phyloP scores from a whole-genome alignment of 2,797 vertebrate species.

The Ctenopoma kingsleyae region DNA sequence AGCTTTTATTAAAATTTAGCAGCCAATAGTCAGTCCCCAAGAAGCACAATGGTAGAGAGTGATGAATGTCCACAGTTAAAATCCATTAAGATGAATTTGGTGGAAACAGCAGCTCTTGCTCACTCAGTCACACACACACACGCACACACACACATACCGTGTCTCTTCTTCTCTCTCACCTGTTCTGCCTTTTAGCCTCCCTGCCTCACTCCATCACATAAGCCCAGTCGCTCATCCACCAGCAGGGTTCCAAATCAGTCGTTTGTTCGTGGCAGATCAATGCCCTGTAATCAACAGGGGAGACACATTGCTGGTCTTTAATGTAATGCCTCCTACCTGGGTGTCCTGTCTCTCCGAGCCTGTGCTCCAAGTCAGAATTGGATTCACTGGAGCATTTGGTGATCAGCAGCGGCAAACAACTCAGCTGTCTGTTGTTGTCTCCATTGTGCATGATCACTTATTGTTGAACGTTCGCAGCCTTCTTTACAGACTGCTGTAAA shows the following conservation, averaged over 20 bases:
- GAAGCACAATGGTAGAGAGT: constrained; percentile 64
- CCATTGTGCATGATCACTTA: neutral
- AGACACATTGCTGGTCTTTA: constrained; percentile 45
- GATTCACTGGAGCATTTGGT: constrained; percentile 29
- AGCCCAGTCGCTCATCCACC: constrained; percentile 24
- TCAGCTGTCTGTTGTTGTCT: constrained; percentile 33
- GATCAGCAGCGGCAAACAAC: constrained; percentile 38
- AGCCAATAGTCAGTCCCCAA: constrained; percentile 56
- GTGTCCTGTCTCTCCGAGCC: constrained; percentile 20
- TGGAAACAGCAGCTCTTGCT: constrained; percentile 45
- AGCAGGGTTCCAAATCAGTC: constrained; percentile 40
- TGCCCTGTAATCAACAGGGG: constrained; percentile 49
- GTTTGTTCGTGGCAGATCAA: constrained; percentile 46
- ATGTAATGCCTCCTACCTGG: constrained; percentile 55
- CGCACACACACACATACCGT: constrained; percentile 9
- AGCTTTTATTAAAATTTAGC: constrained; percentile 80
- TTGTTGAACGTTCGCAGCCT: constrained; percentile 17
- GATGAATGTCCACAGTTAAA: constrained; percentile 69
- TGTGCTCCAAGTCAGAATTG: constrained; percentile 26
- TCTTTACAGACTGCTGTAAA: constrained; percentile 14
- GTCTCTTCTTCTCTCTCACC: constrained; percentile 11
- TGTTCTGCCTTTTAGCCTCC: neutral
- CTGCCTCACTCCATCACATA: constrained; percentile 30
- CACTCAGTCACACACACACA: constrained; percentile 11
- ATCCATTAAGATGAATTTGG: constrained; percentile 80